Base-by-base conservation (phyloP, 2,888 invertebrate species). In the Polia nebulosa region DNA sequence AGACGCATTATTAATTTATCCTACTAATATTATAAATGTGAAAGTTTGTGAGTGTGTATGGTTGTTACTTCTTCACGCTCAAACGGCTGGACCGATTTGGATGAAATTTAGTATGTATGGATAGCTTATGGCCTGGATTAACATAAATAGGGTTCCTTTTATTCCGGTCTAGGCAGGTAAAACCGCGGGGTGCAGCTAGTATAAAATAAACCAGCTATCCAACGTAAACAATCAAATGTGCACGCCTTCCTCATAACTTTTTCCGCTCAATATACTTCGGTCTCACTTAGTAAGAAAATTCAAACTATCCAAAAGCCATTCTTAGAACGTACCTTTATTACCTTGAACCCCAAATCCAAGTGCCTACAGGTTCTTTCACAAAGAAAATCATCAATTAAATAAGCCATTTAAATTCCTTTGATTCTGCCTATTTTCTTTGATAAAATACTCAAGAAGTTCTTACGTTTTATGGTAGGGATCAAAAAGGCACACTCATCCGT, bases 391-490 rank as follows among this genome's bases (percentile, higher is more conserved):
- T 78, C 80, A 84, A 88, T 88, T 87, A 87, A 87, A 88, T 85
- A 84, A 85, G 81, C 78, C 82, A 86, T 84, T 86, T 83, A 81
- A 84, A 87, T 86, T 85, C 85, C 85, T 89, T 89, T 88, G 86
- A 86, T 85, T 85, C 78, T 66, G 73, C 80, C 75, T 85, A 80
- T 87, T 88, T 85, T 76, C 80, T 70, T 74, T 81, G 69, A 81
- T 81, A 78, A 83, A 85, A 86, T 80, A 82, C 71, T 66, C 61
- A 57, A 51, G 60, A 58, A 67, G 45, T 73, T 64, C 61, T 75
- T 74, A 76, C 63, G 59, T 55, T 76, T 75, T 70, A 63, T 59
- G 61, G 64, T 65, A 63, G 57, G 64, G 79, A 80, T 84, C 81
- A 82, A 82, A 85, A 83, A 74, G 73, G 72, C 73, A 71, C 45